Conservation (phyloP, 2,113 vertebrate species). For the Lepus europaeus region DNA sequence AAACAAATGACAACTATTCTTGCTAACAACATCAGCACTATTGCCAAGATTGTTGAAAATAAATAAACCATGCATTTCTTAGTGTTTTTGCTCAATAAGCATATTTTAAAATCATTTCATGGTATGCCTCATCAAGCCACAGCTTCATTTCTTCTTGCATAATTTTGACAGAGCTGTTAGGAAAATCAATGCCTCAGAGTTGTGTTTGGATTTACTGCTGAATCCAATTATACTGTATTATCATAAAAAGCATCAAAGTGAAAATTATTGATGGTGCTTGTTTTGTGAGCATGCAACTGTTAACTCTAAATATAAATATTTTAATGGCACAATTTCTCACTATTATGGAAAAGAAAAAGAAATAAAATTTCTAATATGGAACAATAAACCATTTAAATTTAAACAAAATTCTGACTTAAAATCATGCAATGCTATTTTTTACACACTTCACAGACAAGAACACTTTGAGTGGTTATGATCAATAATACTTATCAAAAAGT, state of each 20-base stretch:
- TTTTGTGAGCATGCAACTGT: slow-evolving; percentile 84
- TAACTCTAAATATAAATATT: slow-evolving; percentile 88
- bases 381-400: slow-evolving; percentile 71
- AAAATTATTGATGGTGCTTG: slow-evolving; percentile 87
- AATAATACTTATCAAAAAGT: background rate
- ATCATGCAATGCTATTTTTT: background rate
- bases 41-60: slow-evolving; percentile 54
- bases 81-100: slow-evolving; percentile 79
- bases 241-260: slow-evolving; percentile 87
- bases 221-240: slow-evolving; percentile 88
- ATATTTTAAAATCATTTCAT: slow-evolving; percentile 81
- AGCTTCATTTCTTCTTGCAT: slow-evolving; percentile 85
- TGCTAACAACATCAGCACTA: background rate
- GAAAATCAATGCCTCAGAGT: slow-evolving; percentile 86
- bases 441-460: slow-evolving; percentile 20
- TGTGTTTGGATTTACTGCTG: slow-evolving; percentile 87
- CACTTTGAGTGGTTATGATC: background rate
- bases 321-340: slow-evolving; percentile 79
- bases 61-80: slow-evolving; percentile 72
- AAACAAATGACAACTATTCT: background rate
- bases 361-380: slow-evolving; percentile 70
- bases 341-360: slow-evolving; percentile 76
- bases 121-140: slow-evolving; percentile 80
- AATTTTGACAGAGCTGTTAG: slow-evolving; percentile 84
- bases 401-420: slow-evolving; percentile 45